A percentile compares a stretch with the other conserved stretches of the same genome.
Evolutionary conservation across 2,888 invertebrate species (phyloP).

Genomic region (Aphrophora alni): DNA sequence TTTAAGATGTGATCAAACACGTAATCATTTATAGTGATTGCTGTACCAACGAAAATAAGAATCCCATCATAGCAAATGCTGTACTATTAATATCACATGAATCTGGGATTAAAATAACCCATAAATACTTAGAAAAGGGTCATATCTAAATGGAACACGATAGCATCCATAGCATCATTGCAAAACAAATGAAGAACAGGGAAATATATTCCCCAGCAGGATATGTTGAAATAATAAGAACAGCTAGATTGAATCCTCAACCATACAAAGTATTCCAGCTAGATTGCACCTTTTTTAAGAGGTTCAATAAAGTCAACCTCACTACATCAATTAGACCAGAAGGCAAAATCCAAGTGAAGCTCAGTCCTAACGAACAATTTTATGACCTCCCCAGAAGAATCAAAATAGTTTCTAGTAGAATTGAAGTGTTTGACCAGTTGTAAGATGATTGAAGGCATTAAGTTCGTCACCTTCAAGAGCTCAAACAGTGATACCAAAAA

Average conservation of each 20-base stretch:
- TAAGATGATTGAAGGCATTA: too few species aligned
- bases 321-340: not conserved
- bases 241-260: constrained; percentile 24
- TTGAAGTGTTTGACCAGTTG: too few species aligned
- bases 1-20: too few species aligned
- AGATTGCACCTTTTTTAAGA: constrained; percentile 31
- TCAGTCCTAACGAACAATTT: too few species aligned
- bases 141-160: constrained; percentile 53
- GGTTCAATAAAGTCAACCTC: too few species aligned
- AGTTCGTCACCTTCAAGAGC: too few species aligned
- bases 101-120: constrained; percentile 46
- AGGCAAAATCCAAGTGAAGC: too few species aligned
- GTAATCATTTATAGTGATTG: constrained; percentile 52
- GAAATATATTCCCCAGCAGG: constrained; percentile 30
- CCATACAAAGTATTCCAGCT: constrained; percentile 26
- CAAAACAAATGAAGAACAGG: constrained; percentile 29
- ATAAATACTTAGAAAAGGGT: constrained; percentile 52
- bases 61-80: constrained; percentile 50
- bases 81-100: constrained; percentile 46
- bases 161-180: constrained; percentile 49
- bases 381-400: too few species aligned
- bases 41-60: constrained; percentile 52
- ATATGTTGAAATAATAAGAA: not conserved
- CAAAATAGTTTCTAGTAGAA: too few species aligned
- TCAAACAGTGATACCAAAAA: too few species aligned